A percentile compares a stretch with the other conserved stretches of the same genome.
Evolutionary conservation across 1,140 invertebrate genomes (phyloP).

Genomic region (Ceratina japonica): DNA sequence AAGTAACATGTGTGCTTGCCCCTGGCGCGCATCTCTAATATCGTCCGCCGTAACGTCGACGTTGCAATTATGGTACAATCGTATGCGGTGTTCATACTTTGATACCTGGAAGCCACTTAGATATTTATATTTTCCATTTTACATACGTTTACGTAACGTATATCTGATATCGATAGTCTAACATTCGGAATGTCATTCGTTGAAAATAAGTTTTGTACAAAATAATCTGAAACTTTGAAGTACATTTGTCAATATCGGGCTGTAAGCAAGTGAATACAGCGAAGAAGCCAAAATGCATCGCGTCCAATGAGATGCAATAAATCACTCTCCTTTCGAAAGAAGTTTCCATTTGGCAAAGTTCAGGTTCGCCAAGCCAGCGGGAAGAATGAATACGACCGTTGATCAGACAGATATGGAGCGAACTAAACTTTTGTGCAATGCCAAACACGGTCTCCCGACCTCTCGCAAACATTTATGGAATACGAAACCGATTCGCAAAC

Average conservation of each 20-base stretch:
- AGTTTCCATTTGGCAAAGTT: slow-evolving; percentile 38
- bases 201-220: neutral
- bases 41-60: slow-evolving; percentile 35
- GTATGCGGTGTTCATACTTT: neutral
- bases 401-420: slow-evolving; percentile 31
- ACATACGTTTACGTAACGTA: too few relatives aligned
- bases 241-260: neutral
- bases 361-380: neutral
- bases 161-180: too few relatives aligned
- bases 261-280: neutral
- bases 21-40: slow-evolving; percentile 44
- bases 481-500: neutral
- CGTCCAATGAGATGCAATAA: neutral
- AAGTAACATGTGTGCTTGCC: slow-evolving; percentile 32
- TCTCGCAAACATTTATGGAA: neutral
- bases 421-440: slow-evolving; percentile 39
- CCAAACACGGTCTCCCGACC: slow-evolving; percentile 14
- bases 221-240: neutral
- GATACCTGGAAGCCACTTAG: neutral
- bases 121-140: neutral
- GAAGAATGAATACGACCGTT: slow-evolving; percentile 21
- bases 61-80: slow-evolving; percentile 30
- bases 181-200: neutral
- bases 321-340: slow-evolving; percentile 35
- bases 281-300: neutral